Conservation (phyloP, 92 coral and sea anemone species). For the Zoanthus sociatus region DNA sequence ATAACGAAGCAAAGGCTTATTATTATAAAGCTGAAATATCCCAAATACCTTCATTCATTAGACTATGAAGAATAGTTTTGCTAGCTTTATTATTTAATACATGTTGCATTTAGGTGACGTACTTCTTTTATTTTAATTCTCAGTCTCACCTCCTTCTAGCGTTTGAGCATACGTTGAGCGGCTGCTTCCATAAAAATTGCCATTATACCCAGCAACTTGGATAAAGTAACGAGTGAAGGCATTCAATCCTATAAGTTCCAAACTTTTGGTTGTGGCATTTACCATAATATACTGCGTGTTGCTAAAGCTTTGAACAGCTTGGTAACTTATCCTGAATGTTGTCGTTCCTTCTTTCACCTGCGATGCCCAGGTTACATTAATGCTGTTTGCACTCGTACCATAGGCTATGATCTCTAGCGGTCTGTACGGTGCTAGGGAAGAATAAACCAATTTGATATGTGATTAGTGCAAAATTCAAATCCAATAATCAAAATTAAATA, state of each 20-base stretch:
- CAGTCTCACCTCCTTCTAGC: constrained; percentile 14
- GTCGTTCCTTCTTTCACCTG: constrained; percentile 27
- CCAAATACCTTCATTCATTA: too few species aligned
- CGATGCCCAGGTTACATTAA: constrained; percentile 32
- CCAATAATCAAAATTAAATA: too few species aligned
- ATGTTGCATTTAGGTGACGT: too few species aligned
- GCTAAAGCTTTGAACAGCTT: background rate
- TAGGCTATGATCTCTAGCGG: background rate
- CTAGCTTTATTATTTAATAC: too few species aligned
- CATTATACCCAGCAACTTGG: background rate
- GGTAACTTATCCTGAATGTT: background rate
- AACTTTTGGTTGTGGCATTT: background rate
- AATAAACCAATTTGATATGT: background rate
- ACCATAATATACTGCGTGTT: background rate
- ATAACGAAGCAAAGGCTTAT: too few species aligned
- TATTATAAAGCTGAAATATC: too few species aligned
- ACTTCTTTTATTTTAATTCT: background rate
- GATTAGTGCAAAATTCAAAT: too few species aligned
- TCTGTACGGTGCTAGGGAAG: background rate
- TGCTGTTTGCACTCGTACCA: background rate
- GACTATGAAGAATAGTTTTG: too few species aligned
- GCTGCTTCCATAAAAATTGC: background rate
- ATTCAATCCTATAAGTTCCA: constrained; percentile 9
- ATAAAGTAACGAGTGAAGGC: background rate
- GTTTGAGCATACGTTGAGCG: background rate